Base-by-base conservation (phyloP, 2,888 invertebrate species). In the Temnothorax rugatulus region DNA sequence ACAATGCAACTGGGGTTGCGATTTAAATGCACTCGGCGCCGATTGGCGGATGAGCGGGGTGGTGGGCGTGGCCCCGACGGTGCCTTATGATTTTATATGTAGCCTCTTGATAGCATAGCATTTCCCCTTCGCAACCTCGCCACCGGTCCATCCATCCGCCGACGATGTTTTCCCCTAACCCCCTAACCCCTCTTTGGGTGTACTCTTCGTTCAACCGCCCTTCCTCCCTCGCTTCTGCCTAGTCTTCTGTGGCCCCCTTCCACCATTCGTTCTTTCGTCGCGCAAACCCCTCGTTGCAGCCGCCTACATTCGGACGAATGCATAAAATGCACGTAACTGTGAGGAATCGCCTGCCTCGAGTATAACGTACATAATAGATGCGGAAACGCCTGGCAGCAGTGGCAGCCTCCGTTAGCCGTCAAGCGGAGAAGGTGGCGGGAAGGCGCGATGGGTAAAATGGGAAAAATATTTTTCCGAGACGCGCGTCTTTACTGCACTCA, bases 1-100 rank as follows among this genome's bases (percentile, higher is more conserved):
- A 93, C 93, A 93, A 94, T 94, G 94, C 94, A 94, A 84, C 92
- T 92, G 89, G 91, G 93, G 93, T 93, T 93, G 93, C 93, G 91
- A 94, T 94, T 94, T 91, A 92, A 93, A 94, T 94, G 94, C 94
- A 94, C 90, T 91, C 87, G 85, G 82, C 89, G 83, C 88, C 88
- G 91, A 94, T 94, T 94, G 94, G 94, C 82, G 91, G 91, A 88
- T 77, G 84, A 66, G 63, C 74, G 92, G 94, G 94, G 93, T 93
- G 93, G 91, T 94, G 88, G 94, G 94, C 94, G 94, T 94, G 94
- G 94, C 90, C 34, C 71, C 57, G 71, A 13, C 88, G 83, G 91
- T 92, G 91, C 94, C 93, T 94, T 94, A 94, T 94, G 93, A 94
- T 94, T 94, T 94, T 93, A 93, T 93, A 93, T 93, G 92, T 91